These are phyloP conservation scores for Caenorhabditis imperialis DNA, from an alignment of 2,888 invertebrate species.

Conservation along the genomic window DNA sequence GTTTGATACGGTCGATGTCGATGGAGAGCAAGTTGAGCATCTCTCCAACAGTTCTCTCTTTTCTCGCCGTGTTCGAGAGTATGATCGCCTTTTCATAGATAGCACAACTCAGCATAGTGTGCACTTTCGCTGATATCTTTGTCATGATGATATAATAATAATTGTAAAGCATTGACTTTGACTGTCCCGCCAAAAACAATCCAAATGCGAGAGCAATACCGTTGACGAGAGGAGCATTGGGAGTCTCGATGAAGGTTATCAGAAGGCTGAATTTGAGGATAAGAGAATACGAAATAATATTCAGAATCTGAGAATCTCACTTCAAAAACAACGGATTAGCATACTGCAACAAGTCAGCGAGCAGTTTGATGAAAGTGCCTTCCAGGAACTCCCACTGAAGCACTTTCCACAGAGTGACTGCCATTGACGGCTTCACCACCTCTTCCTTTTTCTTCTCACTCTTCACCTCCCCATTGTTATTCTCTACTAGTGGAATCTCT, in stretches of 20 bases:
- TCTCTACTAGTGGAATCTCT: constrained; percentile 36
- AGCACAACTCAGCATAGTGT: constrained; percentile 71
- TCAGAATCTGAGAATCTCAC: constrained; percentile 60
- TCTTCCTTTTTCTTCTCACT: constrained; percentile 29
- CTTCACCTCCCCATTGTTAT: constrained; percentile 50
- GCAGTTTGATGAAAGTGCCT: constrained; percentile 69
- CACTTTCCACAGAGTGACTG: constrained; percentile 66
- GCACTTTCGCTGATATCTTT: constrained; percentile 73
- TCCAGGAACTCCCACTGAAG: constrained; percentile 73
- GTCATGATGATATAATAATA: constrained; percentile 76
- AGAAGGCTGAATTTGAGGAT: too few relatives aligned
- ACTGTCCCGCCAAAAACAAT: constrained; percentile 71
- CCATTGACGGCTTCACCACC: constrained; percentile 65
- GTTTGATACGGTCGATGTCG: constrained; percentile 79
- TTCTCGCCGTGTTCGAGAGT: constrained; percentile 80
- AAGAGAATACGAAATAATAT: too few relatives aligned
- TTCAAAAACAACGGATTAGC: constrained; percentile 75
- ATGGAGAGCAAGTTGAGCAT: constrained; percentile 82
- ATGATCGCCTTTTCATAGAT: constrained; percentile 79
- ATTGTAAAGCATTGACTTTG: constrained; percentile 70
- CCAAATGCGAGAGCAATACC: constrained; percentile 69
- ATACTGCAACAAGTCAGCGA: constrained; percentile 73
- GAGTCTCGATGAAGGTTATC: constrained; percentile 67
- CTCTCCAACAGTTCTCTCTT: constrained; percentile 80
- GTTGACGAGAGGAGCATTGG: constrained; percentile 74